phyloP scores from a whole-genome alignment of 1,140 invertebrate species.

The Arctopsyche grandis region DNA sequence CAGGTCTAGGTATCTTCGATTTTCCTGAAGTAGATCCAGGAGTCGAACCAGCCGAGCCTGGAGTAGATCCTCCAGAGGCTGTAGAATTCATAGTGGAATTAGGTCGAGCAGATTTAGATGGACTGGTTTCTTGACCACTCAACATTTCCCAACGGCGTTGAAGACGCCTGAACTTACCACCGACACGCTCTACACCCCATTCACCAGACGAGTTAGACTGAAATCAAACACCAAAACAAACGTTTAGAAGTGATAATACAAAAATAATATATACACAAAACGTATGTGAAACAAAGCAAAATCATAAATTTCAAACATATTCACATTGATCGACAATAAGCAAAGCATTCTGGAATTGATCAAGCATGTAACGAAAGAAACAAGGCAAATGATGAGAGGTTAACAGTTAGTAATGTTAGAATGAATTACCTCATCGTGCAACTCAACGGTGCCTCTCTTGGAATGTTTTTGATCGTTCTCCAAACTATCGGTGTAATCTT shows the following conservation, averaged over 20 bases:
- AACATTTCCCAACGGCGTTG: conserved; percentile 90
- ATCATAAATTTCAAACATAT: neutral
- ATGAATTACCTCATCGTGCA: conserved; percentile 48
- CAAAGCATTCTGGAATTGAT: neutral
- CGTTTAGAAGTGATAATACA: neutral
- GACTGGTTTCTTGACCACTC: conserved; percentile 57
- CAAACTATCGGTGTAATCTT: conserved; percentile 79
- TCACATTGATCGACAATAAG: neutral
- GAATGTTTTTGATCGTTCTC: conserved; percentile 67
- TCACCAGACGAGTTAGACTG: conserved; percentile 56
- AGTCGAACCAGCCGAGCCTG: conserved; percentile 48
- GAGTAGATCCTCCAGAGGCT: conserved; percentile 50
- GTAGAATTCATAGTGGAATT: conserved; percentile 33
- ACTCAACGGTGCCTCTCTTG: conserved; percentile 47
- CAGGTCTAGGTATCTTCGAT: conserved; percentile 64
- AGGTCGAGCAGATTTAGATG: conserved; percentile 18
- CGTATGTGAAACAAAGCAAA: neutral
- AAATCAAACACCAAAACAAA: neutral
- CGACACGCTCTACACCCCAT: conserved; percentile 56
- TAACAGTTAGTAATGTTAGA: conserved; percentile 13
- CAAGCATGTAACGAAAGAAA: neutral
- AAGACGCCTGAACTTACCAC: conserved; percentile 75
- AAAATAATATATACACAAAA: neutral
- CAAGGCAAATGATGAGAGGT: neutral
- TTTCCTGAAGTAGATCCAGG: conserved; percentile 54